These are phyloP conservation scores for Orientallactaga bullata DNA, from an alignment of 2,113 vertebrate species.

Conservation along the genomic window DNA sequence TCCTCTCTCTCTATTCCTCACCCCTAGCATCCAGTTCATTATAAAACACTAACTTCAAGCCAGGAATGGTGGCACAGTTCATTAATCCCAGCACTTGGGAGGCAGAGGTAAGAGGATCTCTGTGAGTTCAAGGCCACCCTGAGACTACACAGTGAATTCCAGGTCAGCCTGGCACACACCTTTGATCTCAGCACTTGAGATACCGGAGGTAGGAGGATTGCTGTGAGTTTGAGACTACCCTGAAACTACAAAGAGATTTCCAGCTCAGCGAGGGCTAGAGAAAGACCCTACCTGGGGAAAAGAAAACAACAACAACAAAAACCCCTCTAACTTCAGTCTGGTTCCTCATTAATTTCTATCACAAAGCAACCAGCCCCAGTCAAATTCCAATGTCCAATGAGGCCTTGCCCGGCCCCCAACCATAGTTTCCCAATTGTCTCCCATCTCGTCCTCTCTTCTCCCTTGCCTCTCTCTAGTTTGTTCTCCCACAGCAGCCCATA, in stretches of 20 bases:
- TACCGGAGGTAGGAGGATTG: too few species aligned
- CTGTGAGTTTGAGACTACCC: too few species aligned
- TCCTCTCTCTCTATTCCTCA: background rate
- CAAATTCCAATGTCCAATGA: background rate
- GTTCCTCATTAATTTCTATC: background rate
- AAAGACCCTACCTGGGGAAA: too few species aligned
- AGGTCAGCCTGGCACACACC: too few species aligned
- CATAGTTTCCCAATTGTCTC: background rate
- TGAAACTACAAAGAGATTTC: too few species aligned
- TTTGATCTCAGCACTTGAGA: too few species aligned
- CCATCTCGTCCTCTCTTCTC: background rate
- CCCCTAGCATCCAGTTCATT: background rate
- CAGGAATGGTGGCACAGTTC: background rate
- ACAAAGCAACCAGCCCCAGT: background rate
- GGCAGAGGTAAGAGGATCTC: too few species aligned
- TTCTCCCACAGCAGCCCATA: background rate
- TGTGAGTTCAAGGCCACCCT: too few species aligned
- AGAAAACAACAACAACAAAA: too few species aligned
- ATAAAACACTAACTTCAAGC: slow-evolving; percentile 22
- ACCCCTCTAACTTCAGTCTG: background rate
- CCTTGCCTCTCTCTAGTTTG: background rate
- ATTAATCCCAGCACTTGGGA: too few species aligned
- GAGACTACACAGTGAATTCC: too few species aligned
- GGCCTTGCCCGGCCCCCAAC: background rate
- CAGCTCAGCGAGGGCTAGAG: too few species aligned